A percentile compares a stretch with the other conserved stretches of the same genome.
Conservation (phyloP, 2,113 vertebrate genomes). For the Artemisiospiza belli region DNA sequence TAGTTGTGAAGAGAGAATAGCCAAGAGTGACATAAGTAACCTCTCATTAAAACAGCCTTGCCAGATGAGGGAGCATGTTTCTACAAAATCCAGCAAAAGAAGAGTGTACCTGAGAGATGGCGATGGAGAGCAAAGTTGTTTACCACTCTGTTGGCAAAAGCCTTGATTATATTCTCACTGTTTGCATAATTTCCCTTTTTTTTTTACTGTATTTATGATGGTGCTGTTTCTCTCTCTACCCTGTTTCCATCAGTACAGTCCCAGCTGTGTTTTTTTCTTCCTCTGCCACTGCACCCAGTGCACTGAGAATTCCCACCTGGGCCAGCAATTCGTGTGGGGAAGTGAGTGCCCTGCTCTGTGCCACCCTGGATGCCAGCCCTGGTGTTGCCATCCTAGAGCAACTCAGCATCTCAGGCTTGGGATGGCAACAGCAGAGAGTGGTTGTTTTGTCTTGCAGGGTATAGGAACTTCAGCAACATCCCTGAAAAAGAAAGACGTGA, state of each 20-base stretch:
- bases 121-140: neutral
- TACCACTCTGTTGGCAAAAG: neutral
- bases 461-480: neutral
- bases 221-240: neutral
- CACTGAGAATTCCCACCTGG: neutral
- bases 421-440: neutral
- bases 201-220: neutral
- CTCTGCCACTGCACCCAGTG: neutral
- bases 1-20: neutral
- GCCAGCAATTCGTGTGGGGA: neutral
- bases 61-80: neutral
- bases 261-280: neutral
- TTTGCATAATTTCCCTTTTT: neutral
- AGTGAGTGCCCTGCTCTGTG: neutral
- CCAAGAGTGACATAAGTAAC: neutral
- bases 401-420: neutral
- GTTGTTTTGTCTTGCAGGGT: neutral
- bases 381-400: neutral
- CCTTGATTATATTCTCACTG: neutral
- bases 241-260: neutral
- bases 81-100: neutral
- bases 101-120: neutral
- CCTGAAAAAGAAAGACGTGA: neutral
- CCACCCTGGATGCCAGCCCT: neutral
- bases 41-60: neutral